Evolutionary conservation across 2,113 vertebrate species (phyloP), one percentile per base, ranked within the genome.

Genomic region (Rousettus leschenaultii): DNA sequence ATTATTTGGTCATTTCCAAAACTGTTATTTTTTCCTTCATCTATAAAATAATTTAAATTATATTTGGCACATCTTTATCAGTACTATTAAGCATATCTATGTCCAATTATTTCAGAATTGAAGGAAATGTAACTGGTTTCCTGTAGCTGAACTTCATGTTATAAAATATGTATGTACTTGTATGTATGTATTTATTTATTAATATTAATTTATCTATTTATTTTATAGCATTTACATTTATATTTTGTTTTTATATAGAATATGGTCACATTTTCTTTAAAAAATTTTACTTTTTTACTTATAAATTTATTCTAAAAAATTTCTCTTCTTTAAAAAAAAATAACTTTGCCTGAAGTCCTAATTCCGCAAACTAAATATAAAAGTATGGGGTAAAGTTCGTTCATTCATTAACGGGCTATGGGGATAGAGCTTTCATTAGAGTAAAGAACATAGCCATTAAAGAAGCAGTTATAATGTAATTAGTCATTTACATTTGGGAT

Each of bases 1-100:
- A 63, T 51, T 51, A 13, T 71, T 71, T 55, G 61, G 14, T 78
- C 21, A 35, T 95, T 68, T 91, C 63, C 35, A 65, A 73, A 86
- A 53, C 35, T 16, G 4, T 48, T 59, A 43, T 57, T 77, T 78
- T 71, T 61, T 85, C 2, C 88, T 63, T 91, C 30, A 55, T 13
- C 19, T 15, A 55, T 45, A 65, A 91, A 80, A 86, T 79, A 91
- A 43, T 40, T 63, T 43, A n/a, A 63, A 35, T 30, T 16, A 16
- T 22, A 24, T 13, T 43, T 55, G 30, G 3, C 26, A 73, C 71
- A 51, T 53, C 28, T 51, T 45, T 63, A 28, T 94, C 22, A 65
- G 55, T 65, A 86, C 43, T 63, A 22, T 43, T 55, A 65, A 86
- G 7, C 45, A 35, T 4, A 11, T 57, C 14, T 38, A 8, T 73